These are phyloP conservation scores for Labia minor DNA, from an alignment of 2,888 invertebrate species.

Conservation along the genomic window DNA sequence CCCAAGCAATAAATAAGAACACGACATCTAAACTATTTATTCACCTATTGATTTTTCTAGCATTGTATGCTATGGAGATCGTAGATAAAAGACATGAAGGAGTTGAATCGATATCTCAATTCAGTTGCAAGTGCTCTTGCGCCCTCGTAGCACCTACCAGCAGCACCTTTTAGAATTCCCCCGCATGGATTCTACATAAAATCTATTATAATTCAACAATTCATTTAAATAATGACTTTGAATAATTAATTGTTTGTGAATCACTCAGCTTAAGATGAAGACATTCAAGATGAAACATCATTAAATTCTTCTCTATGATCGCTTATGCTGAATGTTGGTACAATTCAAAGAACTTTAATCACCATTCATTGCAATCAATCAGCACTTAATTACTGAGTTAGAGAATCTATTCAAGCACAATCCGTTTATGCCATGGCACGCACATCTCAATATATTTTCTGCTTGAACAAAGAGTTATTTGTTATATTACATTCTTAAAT, in stretches of 20 bases:
- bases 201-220: no score
- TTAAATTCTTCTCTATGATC: background rate
- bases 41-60: background rate
- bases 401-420: background rate
- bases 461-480: no score
- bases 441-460: background rate
- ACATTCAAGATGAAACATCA: background rate
- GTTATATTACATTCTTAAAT: no score
- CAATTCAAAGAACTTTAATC: background rate
- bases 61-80: background rate
- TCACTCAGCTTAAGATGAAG: background rate
- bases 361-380: background rate
- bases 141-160: background rate
- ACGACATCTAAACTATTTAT: conserved; percentile 8
- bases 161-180: no score
- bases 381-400: background rate
- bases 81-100: background rate
- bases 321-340: background rate
- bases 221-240: no score
- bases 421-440: background rate
- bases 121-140: conserved; percentile 7
- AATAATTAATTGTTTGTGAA: no score
- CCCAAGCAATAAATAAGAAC: background rate
- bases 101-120: background rate
- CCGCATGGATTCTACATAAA: no score